These are phyloP conservation scores for Noctilio leporinus DNA, from an alignment of 2,113 vertebrate species.

Conservation along the genomic window DNA sequence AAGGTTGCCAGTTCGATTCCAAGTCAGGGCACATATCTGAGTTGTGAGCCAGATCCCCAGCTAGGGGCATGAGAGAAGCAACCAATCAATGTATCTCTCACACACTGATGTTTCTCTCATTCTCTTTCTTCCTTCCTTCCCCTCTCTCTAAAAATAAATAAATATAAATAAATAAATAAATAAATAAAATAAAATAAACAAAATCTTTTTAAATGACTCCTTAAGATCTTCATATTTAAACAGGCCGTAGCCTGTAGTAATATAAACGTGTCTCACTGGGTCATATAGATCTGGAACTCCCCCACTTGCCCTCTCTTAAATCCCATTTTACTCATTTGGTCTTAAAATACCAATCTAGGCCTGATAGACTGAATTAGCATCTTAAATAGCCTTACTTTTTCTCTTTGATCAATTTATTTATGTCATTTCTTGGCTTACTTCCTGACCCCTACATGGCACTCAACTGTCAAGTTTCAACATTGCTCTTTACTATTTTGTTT, in stretches of 20 bases:
- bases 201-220: too few relatives aligned
- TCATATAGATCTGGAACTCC: not conserved
- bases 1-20: too few relatives aligned
- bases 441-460: not conserved
- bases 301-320: not conserved
- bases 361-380: not conserved
- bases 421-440: conserved; percentile 4
- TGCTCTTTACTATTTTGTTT: not conserved
- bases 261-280: not conserved
- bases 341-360: conserved; percentile 34
- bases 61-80: too few relatives aligned
- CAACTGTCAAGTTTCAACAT: not conserved
- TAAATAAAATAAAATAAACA: too few relatives aligned
- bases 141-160: too few relatives aligned
- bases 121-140: too few relatives aligned
- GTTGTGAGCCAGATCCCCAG: too few relatives aligned
- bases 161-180: too few relatives aligned
- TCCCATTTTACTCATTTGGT: not conserved
- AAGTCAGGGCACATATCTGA: too few relatives aligned
- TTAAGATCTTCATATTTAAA: conserved; percentile 21
- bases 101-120: too few relatives aligned
- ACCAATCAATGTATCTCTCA: too few relatives aligned
- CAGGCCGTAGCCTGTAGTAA: not conserved
- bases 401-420: not conserved
- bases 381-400: not conserved